phyloP scores from a whole-genome alignment of 2,888 invertebrate species.

The Molanna angustata region DNA sequence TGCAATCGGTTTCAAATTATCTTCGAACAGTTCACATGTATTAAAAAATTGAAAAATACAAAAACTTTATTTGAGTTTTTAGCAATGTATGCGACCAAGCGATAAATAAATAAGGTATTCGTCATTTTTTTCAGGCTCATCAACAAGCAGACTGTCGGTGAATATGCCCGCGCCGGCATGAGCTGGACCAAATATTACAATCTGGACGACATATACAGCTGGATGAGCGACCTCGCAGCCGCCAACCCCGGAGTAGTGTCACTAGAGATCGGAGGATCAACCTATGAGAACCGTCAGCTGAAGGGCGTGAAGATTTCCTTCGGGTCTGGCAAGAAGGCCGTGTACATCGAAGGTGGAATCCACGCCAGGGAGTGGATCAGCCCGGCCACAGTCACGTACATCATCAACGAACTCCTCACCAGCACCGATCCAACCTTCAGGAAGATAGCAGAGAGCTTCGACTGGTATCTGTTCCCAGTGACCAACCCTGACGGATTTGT shows the following conservation, averaged over 20 bases:
- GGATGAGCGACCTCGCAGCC: conserved; percentile 53
- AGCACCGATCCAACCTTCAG: conserved; percentile 55
- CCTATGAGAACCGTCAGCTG: conserved; percentile 59
- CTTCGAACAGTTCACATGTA: too few relatives aligned
- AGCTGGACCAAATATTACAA: conserved; percentile 60
- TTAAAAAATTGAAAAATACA: too few relatives aligned
- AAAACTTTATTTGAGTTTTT: too few relatives aligned
- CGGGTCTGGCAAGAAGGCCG: conserved; percentile 50
- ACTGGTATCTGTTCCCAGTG: conserved; percentile 75
- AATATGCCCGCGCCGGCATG: conserved; percentile 37
- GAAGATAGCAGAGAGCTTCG: conserved; percentile 60
- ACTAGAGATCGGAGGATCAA: conserved; percentile 54
- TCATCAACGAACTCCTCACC: conserved; percentile 68
- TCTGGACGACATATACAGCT: conserved; percentile 57
- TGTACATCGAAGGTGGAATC: conserved; percentile 65
- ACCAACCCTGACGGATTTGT: conserved; percentile 74
- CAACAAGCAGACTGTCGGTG: conserved; percentile 1
- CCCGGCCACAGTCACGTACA: conserved; percentile 65
- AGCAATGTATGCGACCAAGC: too few relatives aligned
- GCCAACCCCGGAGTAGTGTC: conserved; percentile 52
- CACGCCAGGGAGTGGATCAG: conserved; percentile 73
- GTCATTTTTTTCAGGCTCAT: conserved; percentile 14
- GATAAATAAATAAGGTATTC: too few relatives aligned
- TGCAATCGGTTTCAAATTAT: too few relatives aligned
- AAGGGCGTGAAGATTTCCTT: conserved; percentile 54